phyloP scores from a whole-genome alignment of 1,140 invertebrate genomes.

The Acromyrmex heyeri region DNA sequence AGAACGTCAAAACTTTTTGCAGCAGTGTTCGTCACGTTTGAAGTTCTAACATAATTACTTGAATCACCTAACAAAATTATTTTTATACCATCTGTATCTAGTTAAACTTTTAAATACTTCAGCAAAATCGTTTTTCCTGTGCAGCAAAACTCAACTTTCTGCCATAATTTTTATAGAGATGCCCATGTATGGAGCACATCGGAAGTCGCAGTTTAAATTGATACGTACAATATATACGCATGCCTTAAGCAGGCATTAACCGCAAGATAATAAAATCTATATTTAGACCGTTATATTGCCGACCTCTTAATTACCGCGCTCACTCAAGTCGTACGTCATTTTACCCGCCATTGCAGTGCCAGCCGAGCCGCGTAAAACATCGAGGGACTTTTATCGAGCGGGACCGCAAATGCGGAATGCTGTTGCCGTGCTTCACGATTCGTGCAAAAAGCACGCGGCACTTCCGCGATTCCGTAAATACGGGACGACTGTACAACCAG shows the following conservation, averaged over 20 bases:
- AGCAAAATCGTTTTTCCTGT: too few relatives aligned
- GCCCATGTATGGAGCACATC: neutral
- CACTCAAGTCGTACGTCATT: constrained; percentile 38
- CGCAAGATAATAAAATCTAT: constrained; percentile 48
- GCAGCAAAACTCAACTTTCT: too few relatives aligned
- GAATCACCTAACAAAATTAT: too few relatives aligned
- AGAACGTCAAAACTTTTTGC: too few relatives aligned
- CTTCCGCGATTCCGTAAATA: constrained; percentile 49
- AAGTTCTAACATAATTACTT: too few relatives aligned
- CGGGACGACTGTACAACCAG: neutral
- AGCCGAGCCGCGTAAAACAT: constrained; percentile 33
- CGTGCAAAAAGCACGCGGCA: constrained; percentile 12
- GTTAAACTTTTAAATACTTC: too few relatives aligned
- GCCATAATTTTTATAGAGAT: neutral
- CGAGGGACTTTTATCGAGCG: constrained; percentile 30
- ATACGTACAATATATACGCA: neutral
- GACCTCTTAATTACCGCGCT: constrained; percentile 36
- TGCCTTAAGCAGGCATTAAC: neutral
- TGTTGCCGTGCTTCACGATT: constrained; percentile 11
- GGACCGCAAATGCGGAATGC: neutral
- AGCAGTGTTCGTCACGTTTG: too few relatives aligned
- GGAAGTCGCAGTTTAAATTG: neutral
- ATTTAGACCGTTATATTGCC: constrained; percentile 42
- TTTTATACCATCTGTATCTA: too few relatives aligned
- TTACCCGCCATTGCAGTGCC: neutral